Base-by-base conservation (phyloP, 1,140 invertebrate genomes). In the Listronotus bonariensis region DNA sequence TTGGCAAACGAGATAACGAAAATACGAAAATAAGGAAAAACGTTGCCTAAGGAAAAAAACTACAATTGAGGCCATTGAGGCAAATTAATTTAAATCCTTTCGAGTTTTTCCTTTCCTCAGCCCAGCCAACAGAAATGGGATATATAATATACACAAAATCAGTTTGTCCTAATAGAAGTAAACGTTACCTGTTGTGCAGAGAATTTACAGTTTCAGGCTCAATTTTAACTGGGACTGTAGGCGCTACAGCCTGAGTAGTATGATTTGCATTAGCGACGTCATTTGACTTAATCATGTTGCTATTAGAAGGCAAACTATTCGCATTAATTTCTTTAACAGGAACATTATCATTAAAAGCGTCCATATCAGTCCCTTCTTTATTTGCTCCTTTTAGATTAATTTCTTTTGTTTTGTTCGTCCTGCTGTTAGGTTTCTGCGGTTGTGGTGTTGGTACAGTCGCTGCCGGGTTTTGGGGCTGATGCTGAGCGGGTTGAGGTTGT, bases 291-390 rank as follows among this genome's bases (percentile, higher is more conserved):
- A 36, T 48, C 20, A 41, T 40, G 12, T 14, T 8, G 12, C n/a
- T 12, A n/a, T n/a, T 46, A 14, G 54, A 14, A 9, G 18, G 17
- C 14, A 49, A 11, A 18, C 40, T 43, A 26, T 69, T 72, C 0
- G 65, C 67, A 51, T 68, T 72, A 1, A 72, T 68, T n/a, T 64
- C 71, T 10, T 58, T 58, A 40, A 56, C 56, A 12, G 52, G 17
- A 14, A 14, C 42, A 46, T 74, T 76, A 48, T 76, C 74, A 48
- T 72, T 76, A 57, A 80, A 79, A 6, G 76, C 77, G 68, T 80
- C 79, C 79, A 80, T 80, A 58, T 80, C 79, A n/a, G 76, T 78
- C 60, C 79, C 79, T 67, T 80, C 77, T 58, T 80, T 80, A 49
- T 68, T 77, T 10, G 77, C 76, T 46, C 78, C 78, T 56, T 78